A percentile compares a stretch with the other conserved stretches of the same genome.
phyloP scores from a whole-genome alignment of 2,888 invertebrate genomes.

The Stenchaetothrips biformis region DNA sequence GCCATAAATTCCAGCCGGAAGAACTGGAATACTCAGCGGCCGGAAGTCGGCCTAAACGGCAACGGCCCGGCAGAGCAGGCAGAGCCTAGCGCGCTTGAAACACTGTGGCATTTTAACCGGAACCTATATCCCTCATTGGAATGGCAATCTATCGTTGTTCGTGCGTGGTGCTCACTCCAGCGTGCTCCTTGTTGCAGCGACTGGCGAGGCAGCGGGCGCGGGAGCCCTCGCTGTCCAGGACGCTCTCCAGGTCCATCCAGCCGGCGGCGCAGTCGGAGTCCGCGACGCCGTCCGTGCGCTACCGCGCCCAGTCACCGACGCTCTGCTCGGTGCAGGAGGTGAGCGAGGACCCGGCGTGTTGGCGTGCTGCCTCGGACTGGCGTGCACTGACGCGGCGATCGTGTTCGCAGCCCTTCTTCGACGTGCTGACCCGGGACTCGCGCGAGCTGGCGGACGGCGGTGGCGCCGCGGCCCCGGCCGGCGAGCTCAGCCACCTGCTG shows the following conservation, averaged over 20 bases:
- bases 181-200: background rate
- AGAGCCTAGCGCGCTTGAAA: no score
- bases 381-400: background rate
- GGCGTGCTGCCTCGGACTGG: background rate
- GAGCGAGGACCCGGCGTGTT: background rate
- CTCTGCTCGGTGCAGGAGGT: conserved; percentile 12
- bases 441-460: background rate
- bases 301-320: background rate
- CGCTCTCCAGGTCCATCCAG: conserved; percentile 15
- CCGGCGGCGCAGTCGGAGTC: background rate
- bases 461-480: background rate
- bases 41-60: no score
- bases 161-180: background rate
- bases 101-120: no score
- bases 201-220: background rate
- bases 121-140: no score
- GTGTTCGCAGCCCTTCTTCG: background rate
- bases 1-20: background rate
- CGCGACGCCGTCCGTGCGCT: no score
- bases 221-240: background rate
- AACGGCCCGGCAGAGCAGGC: no score
- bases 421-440: background rate
- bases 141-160: no score
- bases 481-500: conserved; percentile 9
- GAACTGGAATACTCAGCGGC: no score